phyloP scores from a whole-genome alignment of 1,140 invertebrate genomes.

The Hestina assimilis region DNA sequence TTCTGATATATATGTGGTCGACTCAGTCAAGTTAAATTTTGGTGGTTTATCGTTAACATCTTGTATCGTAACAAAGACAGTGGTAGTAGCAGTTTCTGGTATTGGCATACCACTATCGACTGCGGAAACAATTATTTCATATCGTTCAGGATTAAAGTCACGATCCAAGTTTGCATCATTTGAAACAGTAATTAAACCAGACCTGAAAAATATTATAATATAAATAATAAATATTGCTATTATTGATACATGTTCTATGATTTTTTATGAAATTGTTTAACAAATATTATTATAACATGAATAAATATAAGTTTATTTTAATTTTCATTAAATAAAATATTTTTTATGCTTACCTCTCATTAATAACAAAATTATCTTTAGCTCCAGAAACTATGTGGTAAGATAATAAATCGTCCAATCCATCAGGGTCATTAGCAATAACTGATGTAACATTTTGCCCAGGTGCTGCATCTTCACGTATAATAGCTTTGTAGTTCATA shows the following conservation, averaged over 20 bases:
- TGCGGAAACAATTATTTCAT: constrained; percentile 85
- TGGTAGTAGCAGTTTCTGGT: constrained; percentile 87
- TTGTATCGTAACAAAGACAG: constrained; percentile 84
- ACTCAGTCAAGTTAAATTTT: constrained; percentile 82
- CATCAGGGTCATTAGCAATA: constrained; percentile 86
- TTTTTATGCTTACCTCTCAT: constrained; percentile 80
- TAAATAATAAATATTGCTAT: not conserved
- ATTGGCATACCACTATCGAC: constrained; percentile 86
- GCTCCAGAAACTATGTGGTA: constrained; percentile 87
- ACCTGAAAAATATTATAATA: constrained; percentile 63
- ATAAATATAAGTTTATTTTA: no score
- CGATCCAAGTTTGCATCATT: constrained; percentile 86
- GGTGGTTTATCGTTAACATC: constrained; percentile 93
- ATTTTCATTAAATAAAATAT: no score
- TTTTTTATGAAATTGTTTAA: no score
- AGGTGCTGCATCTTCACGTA: constrained; percentile 84
- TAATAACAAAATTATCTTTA: constrained; percentile 89
- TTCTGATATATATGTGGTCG: constrained; percentile 84
- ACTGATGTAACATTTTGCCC: constrained; percentile 86
- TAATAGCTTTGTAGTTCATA: constrained; percentile 83
- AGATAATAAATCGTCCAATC: constrained; percentile 82
- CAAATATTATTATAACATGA: no score
- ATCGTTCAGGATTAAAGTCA: constrained; percentile 82
- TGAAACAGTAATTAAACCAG: constrained; percentile 86
- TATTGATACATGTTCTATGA: no score